Conservation (phyloP, 1,140 invertebrate species). For the Orchesella cincta region DNA sequence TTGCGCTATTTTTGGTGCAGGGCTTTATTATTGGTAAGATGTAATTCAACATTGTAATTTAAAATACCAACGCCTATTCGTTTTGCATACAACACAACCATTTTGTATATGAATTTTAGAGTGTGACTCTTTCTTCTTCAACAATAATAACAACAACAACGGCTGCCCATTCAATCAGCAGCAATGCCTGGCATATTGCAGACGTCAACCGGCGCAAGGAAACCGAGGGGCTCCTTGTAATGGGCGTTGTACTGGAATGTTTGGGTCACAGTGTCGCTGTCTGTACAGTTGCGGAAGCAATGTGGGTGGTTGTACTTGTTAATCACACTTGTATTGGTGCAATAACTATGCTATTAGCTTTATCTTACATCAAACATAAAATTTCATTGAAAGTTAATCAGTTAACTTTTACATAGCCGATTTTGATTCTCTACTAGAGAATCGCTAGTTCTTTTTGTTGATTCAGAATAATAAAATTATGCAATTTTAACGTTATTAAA, state of each 20-base stretch:
- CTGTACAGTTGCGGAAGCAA: neutral
- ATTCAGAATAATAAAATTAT: no score
- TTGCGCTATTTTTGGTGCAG: neutral
- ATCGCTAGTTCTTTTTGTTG: no score
- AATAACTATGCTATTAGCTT: neutral
- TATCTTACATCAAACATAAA: neutral
- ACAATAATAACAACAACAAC: neutral
- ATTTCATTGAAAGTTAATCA: neutral
- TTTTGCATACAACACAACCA: neutral
- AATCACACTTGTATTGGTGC: neutral
- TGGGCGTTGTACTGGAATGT: neutral
- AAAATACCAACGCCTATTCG: neutral
- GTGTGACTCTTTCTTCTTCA: neutral
- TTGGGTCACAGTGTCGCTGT: neutral
- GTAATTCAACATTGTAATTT: neutral
- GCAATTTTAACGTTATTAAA: no score
- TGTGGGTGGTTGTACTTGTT: constrained; percentile 8
- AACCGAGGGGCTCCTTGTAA: neutral
- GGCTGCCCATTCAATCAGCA: constrained; percentile 23
- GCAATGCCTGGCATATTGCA: neutral
- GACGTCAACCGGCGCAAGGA: neutral
- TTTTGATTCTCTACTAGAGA: no score
- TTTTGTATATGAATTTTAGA: neutral
- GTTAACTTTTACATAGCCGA: neutral
- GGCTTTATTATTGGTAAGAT: neutral